Evolutionary conservation across 2,797 vertebrate genomes (phyloP).

Genomic region (Halcyon chelicuti): DNA sequence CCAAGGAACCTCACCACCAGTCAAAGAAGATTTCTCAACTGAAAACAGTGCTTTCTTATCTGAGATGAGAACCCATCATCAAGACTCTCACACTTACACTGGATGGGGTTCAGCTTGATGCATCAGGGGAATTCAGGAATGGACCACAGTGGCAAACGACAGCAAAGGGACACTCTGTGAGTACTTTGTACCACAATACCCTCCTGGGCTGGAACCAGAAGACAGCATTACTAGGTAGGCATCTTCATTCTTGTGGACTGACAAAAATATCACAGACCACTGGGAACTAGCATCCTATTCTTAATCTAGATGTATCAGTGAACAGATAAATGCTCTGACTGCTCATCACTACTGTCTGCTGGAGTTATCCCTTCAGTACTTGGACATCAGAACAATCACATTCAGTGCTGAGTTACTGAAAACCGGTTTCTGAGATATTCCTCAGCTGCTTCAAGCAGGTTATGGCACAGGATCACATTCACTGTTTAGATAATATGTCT

Average conservation of each 20-base stretch:
- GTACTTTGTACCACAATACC: not conserved
- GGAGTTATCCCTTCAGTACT: not conserved
- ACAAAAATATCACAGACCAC: not conserved
- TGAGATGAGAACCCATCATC: not conserved
- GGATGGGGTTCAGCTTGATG: not conserved
- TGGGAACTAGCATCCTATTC: not conserved
- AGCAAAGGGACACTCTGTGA: not conserved
- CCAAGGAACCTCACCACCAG: not conserved
- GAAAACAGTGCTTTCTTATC: not conserved
- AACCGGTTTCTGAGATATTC: not conserved
- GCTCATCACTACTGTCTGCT: not conserved
- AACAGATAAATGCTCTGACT: not conserved
- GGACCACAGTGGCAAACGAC: not conserved
- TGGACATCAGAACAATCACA: not conserved
- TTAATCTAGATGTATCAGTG: not conserved
- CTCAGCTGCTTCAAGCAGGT: not conserved
- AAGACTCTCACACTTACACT: not conserved
- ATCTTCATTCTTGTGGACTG: not conserved
- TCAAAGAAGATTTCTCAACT: not conserved
- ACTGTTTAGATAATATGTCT: not conserved
- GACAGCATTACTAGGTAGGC: not conserved
- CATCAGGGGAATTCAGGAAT: not conserved
- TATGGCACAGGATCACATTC: not conserved
- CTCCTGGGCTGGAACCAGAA: not conserved
- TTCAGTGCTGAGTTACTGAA: not conserved